Conservation (phyloP, 2,888 invertebrate species). For the Andrena chrysosceles region DNA sequence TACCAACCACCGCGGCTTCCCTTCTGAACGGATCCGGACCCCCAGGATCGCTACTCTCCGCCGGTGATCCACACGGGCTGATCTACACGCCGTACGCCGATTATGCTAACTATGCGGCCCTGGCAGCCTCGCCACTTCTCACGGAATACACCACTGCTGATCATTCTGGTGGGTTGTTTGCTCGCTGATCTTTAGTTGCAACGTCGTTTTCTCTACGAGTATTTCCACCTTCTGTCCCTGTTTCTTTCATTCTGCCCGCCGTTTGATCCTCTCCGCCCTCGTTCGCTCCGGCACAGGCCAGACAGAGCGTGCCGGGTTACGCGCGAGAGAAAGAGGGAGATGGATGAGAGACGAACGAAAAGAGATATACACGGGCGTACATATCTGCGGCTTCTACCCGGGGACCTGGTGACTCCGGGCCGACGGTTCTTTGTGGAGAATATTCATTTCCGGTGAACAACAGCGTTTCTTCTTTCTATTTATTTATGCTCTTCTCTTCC, state of each 20-base stretch:
- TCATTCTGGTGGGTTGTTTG: slow-evolving; percentile 98
- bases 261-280: slow-evolving; percentile 17
- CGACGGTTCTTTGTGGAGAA: slow-evolving; percentile 37
- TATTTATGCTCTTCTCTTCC: background rate
- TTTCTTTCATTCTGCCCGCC: slow-evolving; percentile 10
- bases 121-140: slow-evolving; percentile 92
- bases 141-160: slow-evolving; percentile 94
- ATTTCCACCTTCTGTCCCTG: slow-evolving; percentile 27
- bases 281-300: slow-evolving; percentile 1
- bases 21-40: slow-evolving; percentile 87
- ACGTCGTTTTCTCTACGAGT: slow-evolving; percentile 58
- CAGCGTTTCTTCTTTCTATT: background rate
- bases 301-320: slow-evolving; percentile 7
- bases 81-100: slow-evolving; percentile 96
- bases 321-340: slow-evolving; percentile 17
- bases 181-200: slow-evolving; percentile 89
- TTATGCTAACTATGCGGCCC: slow-evolving; percentile 95
- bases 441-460: background rate
- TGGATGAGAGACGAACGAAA: slow-evolving; percentile 5
- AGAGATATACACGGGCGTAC: background rate
- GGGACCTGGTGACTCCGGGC: background rate
- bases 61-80: slow-evolving; percentile 92
- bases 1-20: slow-evolving; percentile 91
- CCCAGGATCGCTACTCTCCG: slow-evolving; percentile 89
- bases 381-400: slow-evolving; percentile 19